phyloP scores from a whole-genome alignment of 1,140 invertebrate species.

The Melanaphis sacchari region DNA sequence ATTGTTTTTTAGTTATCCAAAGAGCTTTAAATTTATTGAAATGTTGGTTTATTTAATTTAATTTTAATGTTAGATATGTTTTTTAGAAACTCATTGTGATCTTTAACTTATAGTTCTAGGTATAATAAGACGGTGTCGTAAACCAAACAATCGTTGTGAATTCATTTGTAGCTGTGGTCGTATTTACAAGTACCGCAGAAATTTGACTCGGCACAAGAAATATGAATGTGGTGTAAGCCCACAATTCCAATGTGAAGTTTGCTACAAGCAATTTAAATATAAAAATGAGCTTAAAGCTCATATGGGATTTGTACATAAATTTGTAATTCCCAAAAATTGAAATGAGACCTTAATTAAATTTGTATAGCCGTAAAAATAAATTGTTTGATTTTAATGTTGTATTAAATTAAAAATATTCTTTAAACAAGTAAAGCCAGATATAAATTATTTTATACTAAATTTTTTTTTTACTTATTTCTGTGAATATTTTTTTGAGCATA shows the following conservation, averaged over 20 bases:
- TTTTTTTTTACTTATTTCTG: neutral
- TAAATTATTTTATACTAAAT: neutral
- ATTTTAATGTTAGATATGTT: neutral
- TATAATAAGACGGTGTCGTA: neutral
- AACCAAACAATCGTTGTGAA: constrained; percentile 27
- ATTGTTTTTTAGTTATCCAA: neutral
- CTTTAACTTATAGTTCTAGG: neutral
- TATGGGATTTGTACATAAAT: constrained; percentile 55
- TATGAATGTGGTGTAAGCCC: constrained; percentile 60
- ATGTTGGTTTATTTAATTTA: neutral
- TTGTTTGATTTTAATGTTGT: neutral
- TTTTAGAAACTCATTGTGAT: neutral
- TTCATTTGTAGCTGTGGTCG: constrained; percentile 48
- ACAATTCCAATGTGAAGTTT: constrained; percentile 58
- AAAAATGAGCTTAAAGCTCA: constrained; percentile 59
- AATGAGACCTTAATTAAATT: constrained; percentile 9
- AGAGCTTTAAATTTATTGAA: neutral
- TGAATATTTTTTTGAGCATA: neutral
- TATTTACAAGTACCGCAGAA: constrained; percentile 41
- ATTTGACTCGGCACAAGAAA: constrained; percentile 60
- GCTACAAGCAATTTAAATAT: constrained; percentile 58
- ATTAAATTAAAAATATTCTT: neutral
- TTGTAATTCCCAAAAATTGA: constrained; percentile 19
- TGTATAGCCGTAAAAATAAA: neutral
- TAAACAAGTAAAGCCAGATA: neutral